Conservation (phyloP, 2,113 vertebrate genomes). For the Gymnocephalus cernua region DNA sequence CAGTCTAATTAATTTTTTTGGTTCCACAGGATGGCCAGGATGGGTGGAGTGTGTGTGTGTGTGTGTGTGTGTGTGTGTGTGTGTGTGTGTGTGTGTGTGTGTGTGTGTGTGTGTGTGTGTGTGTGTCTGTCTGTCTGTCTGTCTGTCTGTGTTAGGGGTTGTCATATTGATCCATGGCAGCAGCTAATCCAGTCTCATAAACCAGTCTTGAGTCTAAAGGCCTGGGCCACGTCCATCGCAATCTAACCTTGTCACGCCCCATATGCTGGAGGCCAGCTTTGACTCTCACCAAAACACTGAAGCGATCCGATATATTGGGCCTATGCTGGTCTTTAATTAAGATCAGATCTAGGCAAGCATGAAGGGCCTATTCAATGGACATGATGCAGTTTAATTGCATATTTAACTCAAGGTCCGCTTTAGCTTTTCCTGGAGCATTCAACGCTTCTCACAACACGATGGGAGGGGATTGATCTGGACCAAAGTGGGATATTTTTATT, state of each 20-base stretch:
- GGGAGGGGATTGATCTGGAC: not conserved
- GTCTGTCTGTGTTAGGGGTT: constrained; percentile 30
- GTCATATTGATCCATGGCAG: constrained; percentile 42
- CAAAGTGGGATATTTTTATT: not conserved
- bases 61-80: not conserved
- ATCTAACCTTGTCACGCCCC: constrained; percentile 55
- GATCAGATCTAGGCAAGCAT: not conserved
- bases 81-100: constrained; percentile 22
- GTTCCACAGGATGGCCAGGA: constrained; percentile 48
- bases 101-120: constrained; percentile 8
- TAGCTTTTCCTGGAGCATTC: not conserved
- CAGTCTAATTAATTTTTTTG: constrained; percentile 58
- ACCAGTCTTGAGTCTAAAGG: constrained; percentile 49
- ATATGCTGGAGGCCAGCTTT: constrained; percentile 45
- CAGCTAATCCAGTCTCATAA: constrained; percentile 56
- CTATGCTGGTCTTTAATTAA: not conserved
- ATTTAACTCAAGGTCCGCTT: not conserved
- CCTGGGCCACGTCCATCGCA: constrained; percentile 46
- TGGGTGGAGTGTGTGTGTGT: constrained; percentile 19
- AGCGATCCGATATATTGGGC: not conserved
- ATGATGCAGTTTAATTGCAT: not conserved
- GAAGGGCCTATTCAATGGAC: not conserved
- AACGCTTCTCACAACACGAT: not conserved
- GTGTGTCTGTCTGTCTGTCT: not conserved
- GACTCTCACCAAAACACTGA: not conserved